Conservation (phyloP, 2,888 invertebrate genomes). For the Stenichneumon culpator region DNA sequence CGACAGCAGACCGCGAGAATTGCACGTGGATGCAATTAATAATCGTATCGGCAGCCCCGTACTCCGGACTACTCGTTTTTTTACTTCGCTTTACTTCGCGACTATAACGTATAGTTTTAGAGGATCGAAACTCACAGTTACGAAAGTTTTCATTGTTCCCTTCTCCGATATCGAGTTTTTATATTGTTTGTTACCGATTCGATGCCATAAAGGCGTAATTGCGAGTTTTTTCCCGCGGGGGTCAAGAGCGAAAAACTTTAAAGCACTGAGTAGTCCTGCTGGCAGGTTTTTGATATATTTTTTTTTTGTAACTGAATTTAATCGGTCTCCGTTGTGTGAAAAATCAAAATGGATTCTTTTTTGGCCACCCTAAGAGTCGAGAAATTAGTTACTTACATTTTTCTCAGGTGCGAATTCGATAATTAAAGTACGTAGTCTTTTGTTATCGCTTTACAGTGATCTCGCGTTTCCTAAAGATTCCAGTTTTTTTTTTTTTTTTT, state of each 20-base stretch:
- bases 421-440: background rate
- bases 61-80: background rate
- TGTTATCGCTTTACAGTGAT: background rate
- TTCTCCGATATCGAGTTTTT: constrained; percentile 1
- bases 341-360: background rate
- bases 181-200: background rate
- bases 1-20: constrained; percentile 1
- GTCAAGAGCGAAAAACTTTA: background rate
- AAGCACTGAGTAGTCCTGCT: background rate
- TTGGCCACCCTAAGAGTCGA: background rate
- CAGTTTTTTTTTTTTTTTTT: background rate
- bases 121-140: background rate
- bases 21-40: constrained; percentile 47
- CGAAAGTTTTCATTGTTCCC: background rate
- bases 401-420: background rate
- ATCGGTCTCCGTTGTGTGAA: background rate
- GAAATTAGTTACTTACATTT: background rate
- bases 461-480: background rate
- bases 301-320: background rate
- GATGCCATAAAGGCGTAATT: constrained; percentile 4
- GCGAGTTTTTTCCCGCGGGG: background rate
- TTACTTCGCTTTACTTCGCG: background rate
- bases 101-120: background rate
- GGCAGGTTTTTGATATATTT: background rate
- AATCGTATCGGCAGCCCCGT: constrained; percentile 35